Percentiles rank a stretch among this genome's conserved stretches.
Evolutionary conservation across 2,113 vertebrate genomes (phyloP).

Genomic region (Daphoenositta chrysoptera): DNA sequence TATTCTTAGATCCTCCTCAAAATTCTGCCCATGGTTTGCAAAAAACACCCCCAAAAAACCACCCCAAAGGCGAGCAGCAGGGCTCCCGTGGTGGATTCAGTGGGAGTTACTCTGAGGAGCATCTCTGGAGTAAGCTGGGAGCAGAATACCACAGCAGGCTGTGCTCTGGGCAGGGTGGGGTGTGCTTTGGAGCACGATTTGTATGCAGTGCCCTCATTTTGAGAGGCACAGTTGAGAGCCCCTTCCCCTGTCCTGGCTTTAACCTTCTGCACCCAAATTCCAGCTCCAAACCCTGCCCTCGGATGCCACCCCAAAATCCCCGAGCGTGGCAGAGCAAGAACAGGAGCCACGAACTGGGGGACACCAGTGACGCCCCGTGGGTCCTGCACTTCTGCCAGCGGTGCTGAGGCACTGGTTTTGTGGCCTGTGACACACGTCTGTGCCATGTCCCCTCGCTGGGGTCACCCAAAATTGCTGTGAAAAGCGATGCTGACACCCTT

Average conservation of each 20-base stretch:
- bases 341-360: neutral
- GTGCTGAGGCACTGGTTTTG: neutral
- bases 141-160: accelerated
- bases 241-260: neutral
- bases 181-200: accelerated
- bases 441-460: accelerated
- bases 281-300: neutral
- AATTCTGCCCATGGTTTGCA: neutral
- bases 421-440: too few relatives aligned
- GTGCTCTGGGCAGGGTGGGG: neutral
- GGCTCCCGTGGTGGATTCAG: accelerated
- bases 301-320: accelerated
- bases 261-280: too few relatives aligned
- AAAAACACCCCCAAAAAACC: neutral
- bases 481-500: accelerated
- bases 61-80: neutral
- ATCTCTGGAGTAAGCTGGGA: neutral
- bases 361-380: accelerated
- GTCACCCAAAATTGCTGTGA: accelerated
- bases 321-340: neutral
- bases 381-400: neutral
- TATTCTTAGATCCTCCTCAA: neutral
- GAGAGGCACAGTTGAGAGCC: neutral
- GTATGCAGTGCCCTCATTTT: accelerated
- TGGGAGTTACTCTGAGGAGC: neutral